Conservation (phyloP, 2,888 invertebrate species). For the Lepidochrysops patricia region DNA sequence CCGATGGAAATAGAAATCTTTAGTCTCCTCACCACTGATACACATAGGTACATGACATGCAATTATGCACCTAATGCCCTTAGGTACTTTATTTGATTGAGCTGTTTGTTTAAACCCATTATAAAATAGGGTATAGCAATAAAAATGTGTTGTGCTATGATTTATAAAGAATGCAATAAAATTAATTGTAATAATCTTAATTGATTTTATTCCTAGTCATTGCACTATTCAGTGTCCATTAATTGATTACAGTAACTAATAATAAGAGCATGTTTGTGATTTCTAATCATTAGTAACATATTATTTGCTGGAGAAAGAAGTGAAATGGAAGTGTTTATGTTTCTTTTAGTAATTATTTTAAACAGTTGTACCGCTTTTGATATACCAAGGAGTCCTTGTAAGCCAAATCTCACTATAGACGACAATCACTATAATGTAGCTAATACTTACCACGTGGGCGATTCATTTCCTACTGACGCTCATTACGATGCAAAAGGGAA, state of each 20-base stretch:
- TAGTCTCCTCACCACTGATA: too few relatives aligned
- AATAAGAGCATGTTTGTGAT: neutral
- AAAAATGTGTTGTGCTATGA: conserved; percentile 10
- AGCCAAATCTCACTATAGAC: conserved; percentile 43
- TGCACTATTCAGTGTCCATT: neutral
- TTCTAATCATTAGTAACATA: neutral
- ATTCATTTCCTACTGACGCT: conserved; percentile 46
- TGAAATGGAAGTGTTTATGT: conserved; percentile 30
- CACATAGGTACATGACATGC: neutral
- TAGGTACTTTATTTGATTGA: neutral
- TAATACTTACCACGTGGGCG: conserved; percentile 37
- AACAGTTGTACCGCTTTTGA: conserved; percentile 40
- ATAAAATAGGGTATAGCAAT: conserved; percentile 3
- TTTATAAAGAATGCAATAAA: conserved; percentile 16
- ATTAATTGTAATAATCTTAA: conserved; percentile 13
- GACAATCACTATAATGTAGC: conserved; percentile 42
- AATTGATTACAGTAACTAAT: neutral
- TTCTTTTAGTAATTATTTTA: conserved; percentile 27
- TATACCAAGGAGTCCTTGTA: conserved; percentile 38
- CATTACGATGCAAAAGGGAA: conserved; percentile 53
- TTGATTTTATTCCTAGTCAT: conserved; percentile 1
- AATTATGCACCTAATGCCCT: neutral
- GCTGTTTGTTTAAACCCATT: neutral
- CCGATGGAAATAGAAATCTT: too few relatives aligned
- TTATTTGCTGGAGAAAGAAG: neutral